Base-by-base conservation (phyloP, 2,888 invertebrate genomes). In the Watsonalla cultraria region DNA sequence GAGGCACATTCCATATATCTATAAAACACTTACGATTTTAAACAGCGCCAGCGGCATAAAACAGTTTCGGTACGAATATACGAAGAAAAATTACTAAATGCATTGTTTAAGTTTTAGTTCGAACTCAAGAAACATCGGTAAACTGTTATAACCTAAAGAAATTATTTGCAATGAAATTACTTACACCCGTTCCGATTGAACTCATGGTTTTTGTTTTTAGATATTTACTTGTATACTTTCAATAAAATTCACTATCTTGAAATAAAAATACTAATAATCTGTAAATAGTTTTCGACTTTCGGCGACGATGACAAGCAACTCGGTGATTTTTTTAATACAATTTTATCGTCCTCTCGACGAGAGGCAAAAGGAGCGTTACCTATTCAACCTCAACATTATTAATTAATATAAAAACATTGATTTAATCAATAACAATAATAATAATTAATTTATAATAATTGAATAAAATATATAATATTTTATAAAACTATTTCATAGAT, bases 131-230 rank as follows among this genome's bases (percentile, higher is more conserved):
- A 45, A 34, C 45, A n/a, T 14, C 7, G n/a, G 51, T 55, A 57
- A 56, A 60, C 52, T 47, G 52, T 55, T 60, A 68, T 78, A 78
- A 78, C 77, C 78, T 77, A 62, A 51, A 53, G 11, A 34, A 37
- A 47, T 54, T 50, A 45, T 15, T 51, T 55, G 14, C 54, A 54
- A 39, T 49, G 9, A 24, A 57, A 56, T 51, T 80, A 94, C 95
- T 94, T 94, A 97, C 97, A 67, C 98, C 98, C 62, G 98, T 98
- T 67, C 98, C 98, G 79, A 98, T 98, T 34, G 98, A 98, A 93
- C 97, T 98, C 97, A 98, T 97, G 68, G 78, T 92, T 74, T 56
- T 61, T 13, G 54, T 60, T 64, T 51, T 58, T 60, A 58, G 46
- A 52, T 37, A 37, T 8, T 49, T 51, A 37, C 53, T 51, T 51